Evolutionary conservation across 1,140 invertebrate species (phyloP).

Genomic region (Ptiloglossa arizonensis): DNA sequence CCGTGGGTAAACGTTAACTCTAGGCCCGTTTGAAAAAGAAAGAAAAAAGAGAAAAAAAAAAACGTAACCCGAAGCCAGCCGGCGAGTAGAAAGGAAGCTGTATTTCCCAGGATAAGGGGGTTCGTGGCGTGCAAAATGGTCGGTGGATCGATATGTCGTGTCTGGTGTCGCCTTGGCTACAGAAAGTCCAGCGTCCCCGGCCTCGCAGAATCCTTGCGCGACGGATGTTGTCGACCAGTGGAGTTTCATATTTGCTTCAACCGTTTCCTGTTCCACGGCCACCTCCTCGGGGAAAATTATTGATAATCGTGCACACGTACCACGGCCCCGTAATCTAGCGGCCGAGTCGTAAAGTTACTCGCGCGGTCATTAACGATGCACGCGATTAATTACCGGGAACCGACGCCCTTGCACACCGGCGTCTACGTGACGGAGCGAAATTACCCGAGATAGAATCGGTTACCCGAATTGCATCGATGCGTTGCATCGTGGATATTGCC

Average conservation of each 20-base stretch:
- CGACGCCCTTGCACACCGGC: background rate
- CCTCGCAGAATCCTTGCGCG: conserved; percentile 4
- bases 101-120: conserved; percentile 27
- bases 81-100: conserved; percentile 20
- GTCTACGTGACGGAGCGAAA: background rate
- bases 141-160: conserved; percentile 34
- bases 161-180: conserved; percentile 23
- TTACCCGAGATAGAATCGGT: background rate
- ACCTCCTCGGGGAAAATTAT: background rate
- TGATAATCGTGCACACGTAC: background rate
- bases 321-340: background rate
- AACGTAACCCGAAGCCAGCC: background rate
- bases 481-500: background rate
- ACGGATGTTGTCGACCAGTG: no score
- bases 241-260: background rate
- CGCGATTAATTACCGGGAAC: background rate
- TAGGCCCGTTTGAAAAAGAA: background rate
- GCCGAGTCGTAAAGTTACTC: background rate
- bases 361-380: background rate
- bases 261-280: background rate
- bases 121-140: conserved; percentile 31
- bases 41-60: no score
- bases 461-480: background rate
- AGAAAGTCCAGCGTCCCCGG: background rate
- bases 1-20: background rate